phyloP scores from a whole-genome alignment of 53 echinoderm and acorn worm genomes.

The Crossaster papposus region DNA sequence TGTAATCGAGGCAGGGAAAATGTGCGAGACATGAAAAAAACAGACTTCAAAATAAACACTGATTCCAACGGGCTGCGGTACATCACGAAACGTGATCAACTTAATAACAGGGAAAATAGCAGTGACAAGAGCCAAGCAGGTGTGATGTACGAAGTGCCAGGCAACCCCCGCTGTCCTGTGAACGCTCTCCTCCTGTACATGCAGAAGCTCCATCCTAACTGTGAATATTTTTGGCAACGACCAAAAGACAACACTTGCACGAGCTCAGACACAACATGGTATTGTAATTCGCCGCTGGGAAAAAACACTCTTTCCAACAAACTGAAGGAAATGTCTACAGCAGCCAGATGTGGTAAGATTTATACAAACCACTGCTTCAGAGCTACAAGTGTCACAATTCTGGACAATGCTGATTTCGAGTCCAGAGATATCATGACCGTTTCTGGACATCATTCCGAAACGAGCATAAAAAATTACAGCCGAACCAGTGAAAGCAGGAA shows the following conservation, averaged over 20 bases:
- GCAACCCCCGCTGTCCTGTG: no score
- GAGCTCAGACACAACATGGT: constrained; percentile 16
- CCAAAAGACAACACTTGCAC: constrained; percentile 9
- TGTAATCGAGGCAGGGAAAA: no score
- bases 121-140: no score
- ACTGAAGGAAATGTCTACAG: not conserved
- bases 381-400: constrained; percentile 46
- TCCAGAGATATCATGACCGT: constrained; percentile 49
- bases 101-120: no score
- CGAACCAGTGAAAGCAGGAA: constrained; percentile 27
- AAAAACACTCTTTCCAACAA: no score
- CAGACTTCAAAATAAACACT: no score
- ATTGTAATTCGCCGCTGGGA: not conserved
- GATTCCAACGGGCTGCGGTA: no score
- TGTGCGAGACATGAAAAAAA: no score
- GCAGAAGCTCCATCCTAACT: no score
- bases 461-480: constrained; percentile 50
- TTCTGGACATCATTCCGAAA: constrained; percentile 47
- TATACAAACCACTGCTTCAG: not conserved
- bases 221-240: constrained; percentile 8
- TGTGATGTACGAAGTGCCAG: no score
- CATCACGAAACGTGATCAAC: no score
- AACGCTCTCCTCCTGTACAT: not conserved
- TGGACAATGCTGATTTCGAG: constrained; percentile 24
- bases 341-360: not conserved